These are phyloP conservation scores for Trachops cirrhosus DNA, from an alignment of 2,797 vertebrate species.

Conservation along the genomic window DNA sequence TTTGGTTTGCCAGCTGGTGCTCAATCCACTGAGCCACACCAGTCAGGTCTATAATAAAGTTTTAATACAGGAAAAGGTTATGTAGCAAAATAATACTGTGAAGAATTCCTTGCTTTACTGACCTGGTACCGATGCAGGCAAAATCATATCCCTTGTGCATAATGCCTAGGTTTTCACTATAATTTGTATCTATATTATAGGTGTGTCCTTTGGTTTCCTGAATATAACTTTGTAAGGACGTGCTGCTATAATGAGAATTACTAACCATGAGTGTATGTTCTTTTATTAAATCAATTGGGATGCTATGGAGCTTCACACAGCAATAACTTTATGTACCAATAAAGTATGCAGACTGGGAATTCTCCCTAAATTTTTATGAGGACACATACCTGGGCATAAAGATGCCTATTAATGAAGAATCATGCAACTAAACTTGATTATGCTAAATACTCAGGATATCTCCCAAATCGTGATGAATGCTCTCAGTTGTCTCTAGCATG, in stretches of 20 bases:
- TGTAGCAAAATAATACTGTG: neutral
- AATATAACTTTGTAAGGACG: neutral
- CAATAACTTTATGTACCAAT: conserved; percentile 8
- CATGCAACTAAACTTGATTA: conserved; percentile 64
- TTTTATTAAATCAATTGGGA: neutral
- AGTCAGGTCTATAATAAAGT: neutral
- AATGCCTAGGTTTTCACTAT: neutral
- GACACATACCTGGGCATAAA: conserved; percentile 35
- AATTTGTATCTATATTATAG: neutral
- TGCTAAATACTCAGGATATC: conserved; percentile 38
- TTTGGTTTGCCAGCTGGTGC: no score
- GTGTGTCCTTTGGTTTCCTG: neutral
- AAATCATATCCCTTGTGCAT: neutral
- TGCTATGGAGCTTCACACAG: neutral
- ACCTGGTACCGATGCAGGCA: neutral
- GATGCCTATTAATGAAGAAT: conserved; percentile 57
- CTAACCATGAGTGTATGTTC: neutral
- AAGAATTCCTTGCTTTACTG: neutral
- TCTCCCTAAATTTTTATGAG: conserved; percentile 49
- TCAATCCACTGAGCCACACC: no score
- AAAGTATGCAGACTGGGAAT: neutral
- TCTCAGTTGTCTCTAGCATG: conserved; percentile 49
- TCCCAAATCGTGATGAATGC: conserved; percentile 48
- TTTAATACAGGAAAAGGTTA: neutral
- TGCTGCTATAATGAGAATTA: neutral